Conservation (phyloP, 1,140 invertebrate genomes). For the Drosophila oshimai region DNA sequence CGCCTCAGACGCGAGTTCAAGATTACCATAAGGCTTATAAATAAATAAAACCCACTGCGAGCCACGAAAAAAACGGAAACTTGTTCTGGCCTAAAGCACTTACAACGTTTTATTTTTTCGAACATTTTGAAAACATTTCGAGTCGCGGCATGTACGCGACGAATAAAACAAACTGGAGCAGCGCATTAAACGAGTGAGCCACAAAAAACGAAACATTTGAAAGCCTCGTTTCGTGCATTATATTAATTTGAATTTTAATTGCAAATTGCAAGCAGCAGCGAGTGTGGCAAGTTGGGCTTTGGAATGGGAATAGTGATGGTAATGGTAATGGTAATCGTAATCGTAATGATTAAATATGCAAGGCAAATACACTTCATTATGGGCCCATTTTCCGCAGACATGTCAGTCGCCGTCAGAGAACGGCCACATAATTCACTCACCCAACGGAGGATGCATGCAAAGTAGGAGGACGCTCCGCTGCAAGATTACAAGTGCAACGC, state of each 20-base stretch:
- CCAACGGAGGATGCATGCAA: constrained; percentile 55
- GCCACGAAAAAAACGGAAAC: constrained; percentile 47
- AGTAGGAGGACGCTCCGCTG: constrained; percentile 44
- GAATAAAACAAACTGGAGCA: constrained; percentile 59
- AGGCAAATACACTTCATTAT: constrained; percentile 74
- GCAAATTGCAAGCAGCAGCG: constrained; percentile 52
- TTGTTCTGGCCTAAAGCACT: constrained; percentile 55
- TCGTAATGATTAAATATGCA: constrained; percentile 64
- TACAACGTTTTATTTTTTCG: constrained; percentile 31
- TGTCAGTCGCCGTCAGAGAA: constrained; percentile 53
- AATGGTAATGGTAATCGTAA: background rate
- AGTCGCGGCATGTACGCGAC: constrained; percentile 52
- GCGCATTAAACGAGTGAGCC: constrained; percentile 46
- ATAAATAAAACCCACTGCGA: constrained; percentile 45
- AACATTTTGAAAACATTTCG: constrained; percentile 35
- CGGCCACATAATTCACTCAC: constrained; percentile 72
- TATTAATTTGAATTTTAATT: constrained; percentile 79
- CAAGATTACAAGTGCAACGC: constrained; percentile 75
- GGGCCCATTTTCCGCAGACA: constrained; percentile 63
- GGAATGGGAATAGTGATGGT: constrained; percentile 1
- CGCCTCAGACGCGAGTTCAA: constrained; percentile 48
- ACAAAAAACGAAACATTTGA: constrained; percentile 45
- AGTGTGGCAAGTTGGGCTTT: constrained; percentile 9
- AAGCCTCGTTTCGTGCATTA: constrained; percentile 58
- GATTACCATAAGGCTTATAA: constrained; percentile 68